A percentile compares a stretch with the other conserved stretches of the same genome.
These are phyloP conservation scores for western clawed frog (Xenopus tropicalis) DNA, from an alignment of 2,113 vertebrate species.

Conservation along the genomic window UCB_Xtro_10.0 CM004443.2:169744501-169745000, in stretches of 20 bases:
- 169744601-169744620: background rate
- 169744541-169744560: too few species aligned
- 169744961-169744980: background rate
- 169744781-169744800: slow-evolving; percentile 53
- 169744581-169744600: too few species aligned
- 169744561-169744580: too few species aligned
- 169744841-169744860: slow-evolving; percentile 46
- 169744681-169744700: slow-evolving; percentile 1
- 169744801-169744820: slow-evolving; percentile 41
- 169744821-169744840: slow-evolving; percentile 53
- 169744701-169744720: slow-evolving; percentile 53
- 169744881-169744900: background rate
- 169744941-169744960: background rate
- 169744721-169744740: slow-evolving; percentile 51
- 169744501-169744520: too few species aligned
- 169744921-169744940: background rate
- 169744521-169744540: too few species aligned
- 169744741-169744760: slow-evolving; percentile 50
- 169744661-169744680: slow-evolving; percentile 11
- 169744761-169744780: slow-evolving; percentile 10
- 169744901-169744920: background rate
- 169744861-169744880: background rate
- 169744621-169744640: slow-evolving; percentile 2
- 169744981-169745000: background rate
- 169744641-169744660: slow-evolving; percentile 17